Evolutionary conservation across 2,113 vertebrate species (phyloP), one percentile per base, ranked within the genome.

Genomic region (Leuciscus idus): DNA sequence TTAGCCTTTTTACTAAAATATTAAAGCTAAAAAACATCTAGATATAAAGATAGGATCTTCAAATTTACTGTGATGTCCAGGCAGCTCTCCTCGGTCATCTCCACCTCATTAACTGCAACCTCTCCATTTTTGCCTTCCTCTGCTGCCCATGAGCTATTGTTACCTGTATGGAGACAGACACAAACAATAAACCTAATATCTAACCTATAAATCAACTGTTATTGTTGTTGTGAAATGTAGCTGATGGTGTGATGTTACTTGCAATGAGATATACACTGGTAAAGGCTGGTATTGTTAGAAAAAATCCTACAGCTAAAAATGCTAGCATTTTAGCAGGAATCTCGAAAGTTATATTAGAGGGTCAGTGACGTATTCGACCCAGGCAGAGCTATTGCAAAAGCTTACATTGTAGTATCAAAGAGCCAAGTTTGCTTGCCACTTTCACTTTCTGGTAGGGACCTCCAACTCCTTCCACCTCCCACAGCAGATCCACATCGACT

Each of bases 381-480:
- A 39, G 68, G 19, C 36, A 39, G 4, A 12, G 19, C 4, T 0
- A 46, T 50, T 57, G 28, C 26, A 36, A 80, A 61, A 21, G 11
- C 68, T 79, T 89, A 89, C 88, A 81, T 19, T 23, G 75, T 17
- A 83, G n/a, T 72, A 61, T 39, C 10, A 13, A 26, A 19, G 80
- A 46, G 55, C 5, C 12, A n/a, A 89, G 88, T 79, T 92, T 91
- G 90, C 72, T 90, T n/a, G 91, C 84, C 77, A 98, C 85, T 55
- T 92, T 93, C 81, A 90, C 93, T 90, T 93, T 95, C 93, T 98
- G 96, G 74, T 93, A 95, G 89, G 93, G 96, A 0, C 87, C 86
- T 68, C 97, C 97, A 55, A 92, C 84, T 88, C 96, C 94, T 90
- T 97, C 93, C 57, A 97, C 96, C 92, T 98, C 95, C 96, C 96